Conservation (phyloP, 2,888 invertebrate species). For the Boloria euphrosyne region DNA sequence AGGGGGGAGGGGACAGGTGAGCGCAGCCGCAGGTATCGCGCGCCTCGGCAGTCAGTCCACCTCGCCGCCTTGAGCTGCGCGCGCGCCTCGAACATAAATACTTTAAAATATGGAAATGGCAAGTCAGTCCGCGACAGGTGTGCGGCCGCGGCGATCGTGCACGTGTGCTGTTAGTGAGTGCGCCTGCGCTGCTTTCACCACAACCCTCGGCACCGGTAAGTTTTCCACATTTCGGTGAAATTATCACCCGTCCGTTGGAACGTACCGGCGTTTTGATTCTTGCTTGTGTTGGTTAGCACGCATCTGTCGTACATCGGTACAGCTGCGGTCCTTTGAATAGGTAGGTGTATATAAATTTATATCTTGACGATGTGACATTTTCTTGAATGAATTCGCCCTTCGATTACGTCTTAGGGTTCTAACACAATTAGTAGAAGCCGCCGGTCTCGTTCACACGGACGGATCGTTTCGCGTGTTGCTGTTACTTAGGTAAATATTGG, state of each 20-base stretch:
- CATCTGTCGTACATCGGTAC: conserved; percentile 74
- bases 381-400: conserved; percentile 59
- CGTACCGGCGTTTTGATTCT: conserved; percentile 60
- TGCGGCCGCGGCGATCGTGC: conserved; percentile 76
- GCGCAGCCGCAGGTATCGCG: conserved; percentile 79
- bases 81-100: conserved; percentile 70
- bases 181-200: conserved; percentile 63
- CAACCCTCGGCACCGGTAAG: conserved; percentile 61
- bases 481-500: conserved; percentile 74
- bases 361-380: conserved; percentile 54
- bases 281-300: conserved; percentile 64
- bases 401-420: conserved; percentile 57
- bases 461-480: conserved; percentile 65
- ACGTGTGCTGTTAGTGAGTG: conserved; percentile 81
- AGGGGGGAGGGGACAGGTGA: conserved; percentile 79
- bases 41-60: conserved; percentile 73
- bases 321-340: conserved; percentile 73
- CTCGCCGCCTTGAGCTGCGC: conserved; percentile 73
- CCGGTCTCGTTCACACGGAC: conserved; percentile 64
- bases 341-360: conserved; percentile 64
- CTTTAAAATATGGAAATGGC: conserved; percentile 73
- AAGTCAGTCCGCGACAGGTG: conserved; percentile 81
- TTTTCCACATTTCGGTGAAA: conserved; percentile 51
- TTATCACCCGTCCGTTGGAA: conserved; percentile 51
- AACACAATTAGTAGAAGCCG: conserved; percentile 57